Percentiles rank a stretch among this genome's conserved stretches.
Evolutionary conservation across 2,888 invertebrate genomes (phyloP).

Genomic region (Stenurella melanura): DNA sequence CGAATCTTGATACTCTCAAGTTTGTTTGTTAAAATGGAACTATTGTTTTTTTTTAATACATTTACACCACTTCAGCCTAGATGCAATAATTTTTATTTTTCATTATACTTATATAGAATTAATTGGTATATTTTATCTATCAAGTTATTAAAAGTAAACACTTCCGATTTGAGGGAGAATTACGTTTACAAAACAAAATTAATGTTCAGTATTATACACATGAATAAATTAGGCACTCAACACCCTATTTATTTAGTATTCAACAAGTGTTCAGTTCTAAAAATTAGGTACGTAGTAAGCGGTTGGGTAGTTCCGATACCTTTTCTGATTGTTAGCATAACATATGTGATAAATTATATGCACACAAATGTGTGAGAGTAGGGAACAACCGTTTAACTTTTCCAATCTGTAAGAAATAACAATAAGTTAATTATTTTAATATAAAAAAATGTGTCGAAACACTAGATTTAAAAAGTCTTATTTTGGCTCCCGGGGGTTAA

Average conservation of each 20-base stretch:
- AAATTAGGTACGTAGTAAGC: neutral
- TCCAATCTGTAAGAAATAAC: neutral
- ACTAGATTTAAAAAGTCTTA: too few species aligned
- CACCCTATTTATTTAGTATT: neutral
- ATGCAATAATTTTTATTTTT: too few species aligned
- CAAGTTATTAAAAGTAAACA: neutral
- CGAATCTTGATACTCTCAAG: too few species aligned
- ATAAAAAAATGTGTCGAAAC: too few species aligned
- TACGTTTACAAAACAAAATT: conserved; percentile 1
- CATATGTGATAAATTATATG: neutral
- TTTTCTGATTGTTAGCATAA: neutral
- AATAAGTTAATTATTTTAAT: too few species aligned
- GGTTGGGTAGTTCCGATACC: neutral
- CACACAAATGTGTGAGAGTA: too few species aligned
- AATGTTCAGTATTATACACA: conserved; percentile 1
- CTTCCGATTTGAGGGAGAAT: neutral
- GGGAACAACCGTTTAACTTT: neutral
- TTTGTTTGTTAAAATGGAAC: too few species aligned
- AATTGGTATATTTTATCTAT: too few species aligned
- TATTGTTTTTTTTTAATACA: too few species aligned
- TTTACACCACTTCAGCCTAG: too few species aligned
- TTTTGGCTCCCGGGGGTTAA: too few species aligned
- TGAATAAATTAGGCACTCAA: neutral
- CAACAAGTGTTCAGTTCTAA: neutral
- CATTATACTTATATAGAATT: too few species aligned